Base-by-base conservation (phyloP, 2,113 vertebrate genomes). In the Antigone vipio region DNA sequence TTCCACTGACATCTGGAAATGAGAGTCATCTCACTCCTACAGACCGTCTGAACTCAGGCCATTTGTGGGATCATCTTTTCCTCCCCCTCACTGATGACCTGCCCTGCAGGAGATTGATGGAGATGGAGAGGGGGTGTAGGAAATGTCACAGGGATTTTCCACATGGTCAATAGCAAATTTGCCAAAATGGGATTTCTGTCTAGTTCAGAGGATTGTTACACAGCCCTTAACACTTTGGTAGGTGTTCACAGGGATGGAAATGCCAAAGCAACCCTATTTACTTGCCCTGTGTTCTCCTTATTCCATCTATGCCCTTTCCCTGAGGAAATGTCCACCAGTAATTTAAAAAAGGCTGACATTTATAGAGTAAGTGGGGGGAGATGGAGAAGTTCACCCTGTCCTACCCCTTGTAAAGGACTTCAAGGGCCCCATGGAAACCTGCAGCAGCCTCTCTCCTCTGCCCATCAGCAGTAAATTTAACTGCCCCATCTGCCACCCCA, bases 1-100 rank as follows among this genome's bases (percentile, higher is more conserved):
- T 82, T 78, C 35, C 32, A 40, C 24, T 45, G 84, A 75, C 77
- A 89, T 75, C 91, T 92, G 93, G 87, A 94, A 92, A 83, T 30
- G 13, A 85, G 53, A 73, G 20, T 30, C 7, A 1, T 83, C 58
- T 92, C 35, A 21, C 32, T 74, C 59, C 55, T 44, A 71, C 86
- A 86, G 89, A 89, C 59, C 38, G 49, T 90, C 76, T 93, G 91
- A 92, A 91, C 55, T 84, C 73, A 55, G 47, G 42, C 80, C 89
- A 81, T 95, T 80, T 92, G 93, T 67, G 68, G 91, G 86, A 83
- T 59, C 27, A 80, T 86, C 83, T 95, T 95, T 92, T 92, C 60
- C 23, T 84, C 59, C 68, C 53, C n/a, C 45, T 93, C 55, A 55
- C 67, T 83, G 72, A 93, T 50, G 88, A 92, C 83, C 88, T 93